These are phyloP conservation scores for Mugil cephalus DNA, from an alignment of 2,113 vertebrate genomes.

Conservation along the genomic window DNA sequence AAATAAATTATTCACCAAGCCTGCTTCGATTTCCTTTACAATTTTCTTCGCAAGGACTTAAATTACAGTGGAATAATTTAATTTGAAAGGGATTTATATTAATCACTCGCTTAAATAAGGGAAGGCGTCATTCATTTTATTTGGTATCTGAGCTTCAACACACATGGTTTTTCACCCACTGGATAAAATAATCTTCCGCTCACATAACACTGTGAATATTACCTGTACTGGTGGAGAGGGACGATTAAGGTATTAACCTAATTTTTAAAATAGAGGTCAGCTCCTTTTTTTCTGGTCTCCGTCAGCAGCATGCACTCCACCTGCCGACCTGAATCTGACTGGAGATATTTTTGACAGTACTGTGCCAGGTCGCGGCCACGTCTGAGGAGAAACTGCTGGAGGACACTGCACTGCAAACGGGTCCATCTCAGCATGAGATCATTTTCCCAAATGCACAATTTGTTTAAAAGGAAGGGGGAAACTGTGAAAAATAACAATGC, in stretches of 20 bases:
- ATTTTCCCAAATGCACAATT: neutral
- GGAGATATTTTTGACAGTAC: constrained; percentile 3
- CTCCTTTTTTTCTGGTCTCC: constrained; percentile 30
- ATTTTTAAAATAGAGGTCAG: constrained; percentile 53
- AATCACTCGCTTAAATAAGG: neutral
- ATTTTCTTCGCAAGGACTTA: neutral
- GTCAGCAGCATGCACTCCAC: constrained; percentile 20
- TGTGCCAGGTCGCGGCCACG: neutral
- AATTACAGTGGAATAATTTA: neutral
- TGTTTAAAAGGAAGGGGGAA: neutral
- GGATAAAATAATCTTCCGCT: constrained; percentile 18
- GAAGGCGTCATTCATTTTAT: too few species aligned
- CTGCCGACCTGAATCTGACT: constrained; percentile 20
- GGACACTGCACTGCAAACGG: neutral
- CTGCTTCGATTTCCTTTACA: constrained; percentile 11
- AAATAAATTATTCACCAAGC: constrained; percentile 35
- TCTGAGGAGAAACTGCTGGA: constrained; percentile 16
- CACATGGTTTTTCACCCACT: neutral
- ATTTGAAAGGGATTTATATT: neutral
- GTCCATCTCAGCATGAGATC: neutral
- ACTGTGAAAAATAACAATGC: neutral
- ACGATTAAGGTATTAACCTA: constrained; percentile 54
- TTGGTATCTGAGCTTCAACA: neutral
- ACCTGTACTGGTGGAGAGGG: constrained; percentile 1
- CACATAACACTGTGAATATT: constrained; percentile 7